Base-by-base conservation (phyloP, 2,797 vertebrate species). In the Sebastes minor region DNA sequence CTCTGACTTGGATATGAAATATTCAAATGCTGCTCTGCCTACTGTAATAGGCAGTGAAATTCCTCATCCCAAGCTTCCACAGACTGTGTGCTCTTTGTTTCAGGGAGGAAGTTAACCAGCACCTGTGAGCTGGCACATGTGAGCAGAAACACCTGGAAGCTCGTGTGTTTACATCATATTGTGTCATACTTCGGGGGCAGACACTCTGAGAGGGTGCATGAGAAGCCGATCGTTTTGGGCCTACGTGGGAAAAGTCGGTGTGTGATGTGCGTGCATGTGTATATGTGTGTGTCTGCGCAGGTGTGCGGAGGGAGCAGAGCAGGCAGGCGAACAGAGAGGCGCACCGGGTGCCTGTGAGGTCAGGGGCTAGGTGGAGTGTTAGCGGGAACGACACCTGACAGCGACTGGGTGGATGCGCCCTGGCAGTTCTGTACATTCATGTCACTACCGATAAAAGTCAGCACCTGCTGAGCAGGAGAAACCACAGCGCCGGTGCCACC, bases 361-460 rank as follows among this genome's bases (percentile, higher is more conserved):
- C 89, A 94, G 88, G 90, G 91, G 86, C 90, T 90, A 90, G 90
- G 87, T 94, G 88, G 94, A 95, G 94, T 90, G 92, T 95, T 93
- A 94, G 91, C 92, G 5, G 89, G 93, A 91, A 91, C 78, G 93
- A 94, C 94, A 95, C 93, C 93, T 95, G 94, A 94, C 89, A 92
- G 91, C 91, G 63, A 84, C 87, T 79, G 69, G 84, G 87, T 49
- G 92, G 91, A 95, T 95, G 91, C 42, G 85, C 81, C 90, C 89
- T 94, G 94, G 94, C 94, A 95, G 89, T 94, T 94, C 93, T 94
- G 93, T 95, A 94, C 90, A 91, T 93, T 86, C 84, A 78, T 81
- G 94, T 95, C 94, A 95, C 83, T 90, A 27, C 85, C 25, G 80
- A 95, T 95, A 86, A 94, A 91, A 93, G 92, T 95, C 93, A 93